Base-by-base conservation (phyloP, 1,140 invertebrate species). In the Solenopsis invicta region DNA sequence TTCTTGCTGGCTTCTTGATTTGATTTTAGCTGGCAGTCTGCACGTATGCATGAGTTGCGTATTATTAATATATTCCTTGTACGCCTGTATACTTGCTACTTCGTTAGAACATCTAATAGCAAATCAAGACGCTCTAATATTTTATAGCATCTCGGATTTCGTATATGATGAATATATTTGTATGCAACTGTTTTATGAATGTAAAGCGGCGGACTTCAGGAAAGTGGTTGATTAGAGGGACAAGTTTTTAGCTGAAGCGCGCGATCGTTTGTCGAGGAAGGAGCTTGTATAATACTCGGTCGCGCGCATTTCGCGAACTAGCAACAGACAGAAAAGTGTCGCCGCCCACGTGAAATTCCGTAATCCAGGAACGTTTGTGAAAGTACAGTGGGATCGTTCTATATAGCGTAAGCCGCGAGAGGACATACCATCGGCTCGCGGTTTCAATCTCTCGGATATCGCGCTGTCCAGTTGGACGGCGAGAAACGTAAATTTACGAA, bases 291-390 rank as follows among this genome's bases (percentile, higher is more conserved):
- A 80, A 69, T 52, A 48, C 54, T 45, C 77, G 76, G 9, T n/a
- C 50, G 34, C 75, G 76, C 64, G 52, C 64, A 81, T 86, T 86
- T 81, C 34, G 76, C 37, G 52, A 16, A 24, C 34, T 45, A 45
- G 62, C 77, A 54, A 64, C 59, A 64, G 41, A 61, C 41, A 59
- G 88, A 90, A 89, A 90, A 87, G 61, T 89, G 59, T 84, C 88
- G 64, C 88, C 89, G 85, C 89, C 89, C 85, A 90, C 89, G 59
- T 59, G 45, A 61, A 62, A 64, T 82, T 72, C 78, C 74, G 88
- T 85, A 89, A 89, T 89, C 87, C 88, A 87, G 48, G 59, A 56
- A 85, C 88, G 86, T 54, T 86, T 74, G 89, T 87, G 89, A 89
- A 90, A 90, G 85, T 71, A 61, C 85, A 72, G 45, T 56, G 50